Base-by-base conservation (phyloP, 1,140 invertebrate species). In the Helicorthomorpha holstii region DNA sequence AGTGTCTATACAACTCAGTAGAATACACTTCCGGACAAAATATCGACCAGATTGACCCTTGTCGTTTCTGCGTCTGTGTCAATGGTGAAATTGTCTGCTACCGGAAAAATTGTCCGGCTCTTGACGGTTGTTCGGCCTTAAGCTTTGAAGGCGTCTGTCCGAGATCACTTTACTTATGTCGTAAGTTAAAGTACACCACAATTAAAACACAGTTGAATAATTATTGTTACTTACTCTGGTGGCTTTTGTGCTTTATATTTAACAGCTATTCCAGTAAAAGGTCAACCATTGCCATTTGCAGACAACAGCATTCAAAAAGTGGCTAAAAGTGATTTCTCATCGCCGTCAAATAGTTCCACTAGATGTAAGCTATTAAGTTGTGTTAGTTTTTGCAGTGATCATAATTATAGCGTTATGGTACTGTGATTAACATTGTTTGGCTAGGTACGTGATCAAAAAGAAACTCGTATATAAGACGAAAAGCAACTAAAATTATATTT, bases 51-150 rank as follows among this genome's bases (percentile, higher is more conserved):
- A 42, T 41, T 44, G 51, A 59, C 49, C 57, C 53, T 2, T 59
- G 58, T 44, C 56, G 58, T 52, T 59, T 59, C 43, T 59, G 58
- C 48, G 45, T 59, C 47, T 59, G 58, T 50, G 41, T 58, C 22
- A 52, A 48, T 24, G 58, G 58, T 14, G 57, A 57, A 23, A 48
- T 56, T 14, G 58, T 58, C 44, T 59, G 58, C 47, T 59, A 56
- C 48, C 58, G 58, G 58, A 59, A 59, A 45, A 51, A 55, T 42
- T 59, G 58, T 44, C 54, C 55, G 16, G 27, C 56, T 22, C 58
- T 57, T 0, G 56, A 59, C 19, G 56, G 56, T n/a, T 59, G 58
- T 48, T 27, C 51, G 12, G 49, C 43, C 24, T 49, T 59, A 21
- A 41, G 41, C 25, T 56, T 42, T 26, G 46, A 57, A 22, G 58